Evolutionary conservation across 2,113 vertebrate genomes (phyloP).

Genomic region (Rhinogobius similis): DNA sequence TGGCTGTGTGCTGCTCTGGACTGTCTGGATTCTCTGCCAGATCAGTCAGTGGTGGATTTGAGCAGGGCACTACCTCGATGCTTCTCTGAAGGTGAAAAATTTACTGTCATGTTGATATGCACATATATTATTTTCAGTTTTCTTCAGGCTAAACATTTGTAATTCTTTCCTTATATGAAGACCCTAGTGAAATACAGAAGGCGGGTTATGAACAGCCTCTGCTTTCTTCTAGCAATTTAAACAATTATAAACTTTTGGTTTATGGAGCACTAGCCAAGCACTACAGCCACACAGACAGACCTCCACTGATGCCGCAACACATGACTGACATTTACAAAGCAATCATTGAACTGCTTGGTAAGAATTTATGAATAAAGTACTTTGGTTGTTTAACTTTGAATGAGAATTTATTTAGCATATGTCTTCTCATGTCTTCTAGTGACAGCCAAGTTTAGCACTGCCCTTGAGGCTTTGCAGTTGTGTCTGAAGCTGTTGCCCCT

Average conservation of each 20-base stretch:
- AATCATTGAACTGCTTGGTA: slow-evolving; percentile 89
- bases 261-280: slow-evolving; percentile 86
- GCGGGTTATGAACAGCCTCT: background rate
- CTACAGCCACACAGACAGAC: slow-evolving; percentile 80
- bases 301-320: slow-evolving; percentile 81
- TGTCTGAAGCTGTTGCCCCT: slow-evolving; percentile 88
- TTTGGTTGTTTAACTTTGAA: background rate
- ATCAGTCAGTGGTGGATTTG: slow-evolving; percentile 87
- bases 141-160: background rate
- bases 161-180: background rate
- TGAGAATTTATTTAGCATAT: background rate
- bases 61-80: slow-evolving; percentile 86
- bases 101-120: background rate
- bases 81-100: slow-evolving; percentile 61
- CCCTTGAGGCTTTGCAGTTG: slow-evolving; percentile 90
- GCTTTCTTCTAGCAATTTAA: slow-evolving; percentile 28
- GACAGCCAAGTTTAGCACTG: slow-evolving; percentile 83
- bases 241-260: slow-evolving; percentile 81
- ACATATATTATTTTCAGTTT: background rate
- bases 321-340: slow-evolving; percentile 85
- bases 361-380: slow-evolving; percentile 27
- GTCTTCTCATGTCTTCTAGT: slow-evolving; percentile 64
- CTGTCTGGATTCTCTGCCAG: slow-evolving; percentile 90
- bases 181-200: background rate
- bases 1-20: slow-evolving; percentile 90